Evolutionary conservation across 1,140 invertebrate species (phyloP), one percentile per base, ranked within the genome.

Genomic region (Camponotus floridanus): DNA sequence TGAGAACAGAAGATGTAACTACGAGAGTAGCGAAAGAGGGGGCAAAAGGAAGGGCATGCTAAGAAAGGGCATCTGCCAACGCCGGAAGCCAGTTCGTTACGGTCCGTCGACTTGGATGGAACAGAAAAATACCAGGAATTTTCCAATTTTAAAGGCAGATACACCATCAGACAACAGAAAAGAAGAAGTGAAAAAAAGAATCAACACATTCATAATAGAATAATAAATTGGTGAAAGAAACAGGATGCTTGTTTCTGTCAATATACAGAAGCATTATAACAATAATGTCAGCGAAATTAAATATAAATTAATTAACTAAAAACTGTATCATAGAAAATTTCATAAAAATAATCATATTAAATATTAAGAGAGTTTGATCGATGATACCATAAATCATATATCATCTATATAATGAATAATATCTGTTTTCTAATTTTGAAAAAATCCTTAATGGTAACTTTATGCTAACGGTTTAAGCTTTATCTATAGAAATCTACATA

Each of bases 61-160:
- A 74, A 81, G 73, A 83, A 64, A 45, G 73, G 76, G 68, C 80
- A 74, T 68, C 80, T 87, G 78, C 85, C 85, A 68, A 64, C 36
- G 79, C 68, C 51, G 74, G 81, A 62, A 78, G 76, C 62, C 64
- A 84, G 89, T 89, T 91, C 87, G 88, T 88, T 88, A 86, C 85
- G 85, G 86, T 83, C 65, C 70, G 83, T 90, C 76, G 86, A 88
- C 74, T 83, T 55, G 51, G 51, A 76, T 71, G 70, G 74, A 79
- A 85, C 62, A 65, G 26, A 26, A 26, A 81, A 76, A 68, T 74
- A 74, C 26, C 48, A 87, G 76, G 86, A 91, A 90, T 90, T 91
- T 91, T 91, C 89, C 91, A 91, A 91, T 91, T 91, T 91, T 88
- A 88, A 91, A 89, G 85, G 86, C 86, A 90, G 87, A 91, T 89